Evolutionary conservation across 30 jellyfish, hydroid and myxozoan species (phyloP), one percentile per base, ranked within the genome.

Genomic region (Sanderia malayensis): DNA sequence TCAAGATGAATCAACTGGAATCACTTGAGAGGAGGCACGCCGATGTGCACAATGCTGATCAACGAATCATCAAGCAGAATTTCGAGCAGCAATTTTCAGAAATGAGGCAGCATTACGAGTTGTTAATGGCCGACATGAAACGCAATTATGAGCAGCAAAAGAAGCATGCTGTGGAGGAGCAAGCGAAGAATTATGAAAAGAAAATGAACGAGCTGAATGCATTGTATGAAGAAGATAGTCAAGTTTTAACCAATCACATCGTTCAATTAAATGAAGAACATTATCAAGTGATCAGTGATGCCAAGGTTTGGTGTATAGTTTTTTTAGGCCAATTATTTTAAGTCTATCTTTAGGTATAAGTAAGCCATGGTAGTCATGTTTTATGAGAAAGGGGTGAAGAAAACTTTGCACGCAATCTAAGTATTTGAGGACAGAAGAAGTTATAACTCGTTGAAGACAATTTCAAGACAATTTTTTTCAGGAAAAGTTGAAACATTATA

Each of bases 81-180:
- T 83, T 83, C 69, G 89, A 82, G 80, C 82, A 76, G 37, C 80
- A 83, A 71, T 55, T 82, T 2, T 18, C 81, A 8, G 90, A 82
- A 18, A 58, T 83, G 94, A 83, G 71, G 61, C 63, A 66, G 28
- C 82, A 70, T 58, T 73, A 60, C 73, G 89, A 89, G 31, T 26
- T 46, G 63, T 45, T 37, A 37, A 28, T 62, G 70, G 60, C 25
- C 15, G 78, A 79, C 32, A 32, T 79, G 71, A 67, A 58, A 32
- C 52, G 34, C 19, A 69, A 59, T 7, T 58, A 46, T 19, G 83
- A 79, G 33, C 27, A 23, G 61, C 68, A 79, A 58, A 79, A 79
- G 72, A 57, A 68, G 62, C 69, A 58, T 17, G 57, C 82, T 66
- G 24, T 67, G 31, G 71, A 79, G 44, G 68, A 68, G 15, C 78